Evolutionary conservation across 2,888 invertebrate genomes (phyloP), one percentile per base, ranked within the genome.

Genomic region (Cyaniris semiargus): DNA sequence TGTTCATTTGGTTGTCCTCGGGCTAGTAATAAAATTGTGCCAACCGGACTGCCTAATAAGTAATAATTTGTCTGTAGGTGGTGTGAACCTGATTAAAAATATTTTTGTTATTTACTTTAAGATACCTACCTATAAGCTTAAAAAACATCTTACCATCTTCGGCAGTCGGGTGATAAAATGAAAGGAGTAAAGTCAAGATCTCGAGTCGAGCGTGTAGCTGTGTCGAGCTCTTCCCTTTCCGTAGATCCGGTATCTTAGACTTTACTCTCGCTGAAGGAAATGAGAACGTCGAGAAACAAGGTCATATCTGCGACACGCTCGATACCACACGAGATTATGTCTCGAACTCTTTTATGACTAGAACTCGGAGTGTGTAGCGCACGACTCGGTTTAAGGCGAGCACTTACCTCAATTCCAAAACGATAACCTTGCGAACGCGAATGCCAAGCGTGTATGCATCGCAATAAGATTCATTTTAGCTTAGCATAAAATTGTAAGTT

Each of bases 241-340:
- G 23, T 48, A 27, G 23, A 27, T 53, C 72, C 72, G 72, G 72
- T 72, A 44, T 72, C 48, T 48, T 48, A 15, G 74, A 23, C 74
- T 48, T 74, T 18, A 48, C 74, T 74, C 74, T 74, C 44, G 53
- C 53, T 48, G 13, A 48, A 27, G 74, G 74, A 74, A 74, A 74
- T 74, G 74, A 74, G 53, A 74, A 5, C 27, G 53, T 18, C 74
- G 48, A 27, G 48, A 23, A 74, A 23, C 23, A 23, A 74, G 53
- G 31, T 48, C 53, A 53, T 48, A 53, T 48, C 23, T 15, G 66
- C 27, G 48, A 74, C 53, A 31, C 27, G 48, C 48, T 27, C 74
- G 48, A 74, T 74, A 74, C 74, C 15, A 3, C 27, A 15, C 23
- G 23, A 74, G 27, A 74, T 74, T 74, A 74, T 18, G n/a, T 72